Base-by-base conservation (phyloP, 2,113 vertebrate genomes). In the Sorex araneus region DNA sequence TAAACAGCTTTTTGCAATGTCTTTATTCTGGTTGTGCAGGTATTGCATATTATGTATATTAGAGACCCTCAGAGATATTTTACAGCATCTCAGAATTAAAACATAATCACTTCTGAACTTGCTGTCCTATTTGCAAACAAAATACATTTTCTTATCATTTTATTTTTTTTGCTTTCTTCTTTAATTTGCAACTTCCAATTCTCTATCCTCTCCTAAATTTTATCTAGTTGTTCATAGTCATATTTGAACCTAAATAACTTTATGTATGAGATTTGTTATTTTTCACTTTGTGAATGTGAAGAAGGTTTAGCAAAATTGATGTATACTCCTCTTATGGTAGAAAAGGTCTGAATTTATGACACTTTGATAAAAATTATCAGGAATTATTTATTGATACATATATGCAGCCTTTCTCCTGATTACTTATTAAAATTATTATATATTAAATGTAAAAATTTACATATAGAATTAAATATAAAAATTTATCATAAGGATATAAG, bases 381-480 rank as follows among this genome's bases (percentile, higher is more conserved):
- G 83, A 43, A 67, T 40, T 50, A 6, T 45, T 89, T 76, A 67
- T 9, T 19, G 19, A 57, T 70, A 45, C 7, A 63, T 69, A 74
- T 92, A 25, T 47, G 45, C 4, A 6, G 0, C 8, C 15, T 34
- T 45, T 66, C 2, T 45, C 64, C n/a, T 15, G 19, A 8, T 32
- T 69, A 23, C 3, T 63, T 43, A 60, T 76, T 89, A 83, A 90
- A 92, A 84, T 3, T 36, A 87, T 30, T 21, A 10, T 74, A 57
- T 60, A 27, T 30, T 84, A 75, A 75, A 43, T 79, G 11, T 23
- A 60, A 32, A 45, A 92, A 69, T n/a, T 21, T 40, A 3, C 50
- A 79, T 60, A 69, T 64, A 73, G 63, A 89, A 27, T 30, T 84
- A 75, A 75, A 43, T 79, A 9, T 23, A 60, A 32, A 45, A 92